Evolutionary conservation across 2,113 vertebrate species (phyloP).

Genomic region (Ictalurus punctatus): DNA sequence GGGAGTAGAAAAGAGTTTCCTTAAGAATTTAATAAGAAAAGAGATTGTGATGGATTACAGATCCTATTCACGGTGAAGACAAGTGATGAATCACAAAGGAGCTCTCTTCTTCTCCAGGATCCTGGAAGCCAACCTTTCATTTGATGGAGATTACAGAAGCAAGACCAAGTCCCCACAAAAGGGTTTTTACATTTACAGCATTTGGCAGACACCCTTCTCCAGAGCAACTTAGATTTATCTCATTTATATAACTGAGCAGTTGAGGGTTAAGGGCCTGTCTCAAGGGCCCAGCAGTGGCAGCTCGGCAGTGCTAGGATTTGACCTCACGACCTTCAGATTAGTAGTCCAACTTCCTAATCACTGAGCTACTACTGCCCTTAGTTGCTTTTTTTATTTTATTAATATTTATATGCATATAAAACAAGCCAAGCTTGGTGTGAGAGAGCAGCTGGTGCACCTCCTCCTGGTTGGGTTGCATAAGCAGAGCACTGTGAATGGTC

Average conservation of each 20-base stretch:
- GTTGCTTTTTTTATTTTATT: constrained; percentile 54
- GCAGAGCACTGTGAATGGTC: constrained; percentile 1
- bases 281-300: too few species aligned
- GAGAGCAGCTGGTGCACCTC: constrained; percentile 35
- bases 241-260: too few species aligned
- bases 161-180: constrained; percentile 65
- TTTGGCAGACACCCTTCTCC: too few species aligned
- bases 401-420: constrained; percentile 78
- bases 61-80: constrained; percentile 76
- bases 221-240: too few species aligned
- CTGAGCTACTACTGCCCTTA: too few species aligned
- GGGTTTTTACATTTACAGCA: constrained; percentile 60
- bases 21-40: constrained; percentile 82
- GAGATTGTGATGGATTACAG: constrained; percentile 81
- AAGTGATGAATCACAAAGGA: constrained; percentile 80
- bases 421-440: constrained; percentile 69
- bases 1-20: constrained; percentile 75
- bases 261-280: too few species aligned
- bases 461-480: constrained; percentile 34
- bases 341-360: too few species aligned
- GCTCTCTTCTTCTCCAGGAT: constrained; percentile 56
- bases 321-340: too few species aligned
- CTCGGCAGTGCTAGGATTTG: too few species aligned
- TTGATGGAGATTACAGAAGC: constrained; percentile 76
- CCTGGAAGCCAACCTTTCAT: constrained; percentile 75